A percentile compares a stretch with the other conserved stretches of the same genome.
Conservation (phyloP, 2,113 vertebrate species). For the Verasper variegatus region DNA sequence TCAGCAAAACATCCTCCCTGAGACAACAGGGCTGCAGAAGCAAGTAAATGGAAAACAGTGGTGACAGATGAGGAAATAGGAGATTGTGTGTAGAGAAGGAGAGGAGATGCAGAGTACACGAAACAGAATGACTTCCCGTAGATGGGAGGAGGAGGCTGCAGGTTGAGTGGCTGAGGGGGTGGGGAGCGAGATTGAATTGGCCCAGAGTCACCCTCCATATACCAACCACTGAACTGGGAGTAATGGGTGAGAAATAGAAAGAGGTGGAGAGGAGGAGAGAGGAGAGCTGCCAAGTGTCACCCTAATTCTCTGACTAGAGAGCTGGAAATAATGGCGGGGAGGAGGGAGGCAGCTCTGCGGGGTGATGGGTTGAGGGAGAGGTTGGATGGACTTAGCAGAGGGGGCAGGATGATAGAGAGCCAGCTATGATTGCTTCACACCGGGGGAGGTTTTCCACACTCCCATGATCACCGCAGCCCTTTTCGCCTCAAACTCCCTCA, state of each 20-base stretch:
- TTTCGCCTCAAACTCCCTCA: too few relatives aligned
- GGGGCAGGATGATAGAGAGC: conserved; percentile 72
- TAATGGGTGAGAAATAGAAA: conserved; percentile 72
- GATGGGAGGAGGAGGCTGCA: conserved; percentile 22
- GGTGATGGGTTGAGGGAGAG: conserved; percentile 57
- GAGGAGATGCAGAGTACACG: conserved; percentile 39
- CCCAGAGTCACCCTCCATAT: conserved; percentile 75
- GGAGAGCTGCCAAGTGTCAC: conserved; percentile 48
- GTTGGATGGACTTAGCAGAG: conserved; percentile 56
- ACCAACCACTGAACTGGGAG: conserved; percentile 75
- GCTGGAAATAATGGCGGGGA: conserved; percentile 72
- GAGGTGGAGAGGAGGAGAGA: conserved; percentile 14
- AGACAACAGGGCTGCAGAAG: neutral
- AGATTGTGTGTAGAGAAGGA: conserved; percentile 42
- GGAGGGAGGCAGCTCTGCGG: conserved; percentile 54
- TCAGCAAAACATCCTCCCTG: neutral
- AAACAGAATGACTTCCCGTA: conserved; percentile 49
- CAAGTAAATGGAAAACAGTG: conserved; percentile 49
- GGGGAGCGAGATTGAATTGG: conserved; percentile 71
- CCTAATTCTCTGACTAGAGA: conserved; percentile 75
- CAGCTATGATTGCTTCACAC: conserved; percentile 72
- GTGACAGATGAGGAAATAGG: conserved; percentile 62
- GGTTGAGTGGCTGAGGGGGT: conserved; percentile 47
- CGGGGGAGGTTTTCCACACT: conserved; percentile 68
- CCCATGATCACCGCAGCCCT: neutral